Conservation (phyloP, 1,140 invertebrate genomes). For the Lasioglossum baleicum region DNA sequence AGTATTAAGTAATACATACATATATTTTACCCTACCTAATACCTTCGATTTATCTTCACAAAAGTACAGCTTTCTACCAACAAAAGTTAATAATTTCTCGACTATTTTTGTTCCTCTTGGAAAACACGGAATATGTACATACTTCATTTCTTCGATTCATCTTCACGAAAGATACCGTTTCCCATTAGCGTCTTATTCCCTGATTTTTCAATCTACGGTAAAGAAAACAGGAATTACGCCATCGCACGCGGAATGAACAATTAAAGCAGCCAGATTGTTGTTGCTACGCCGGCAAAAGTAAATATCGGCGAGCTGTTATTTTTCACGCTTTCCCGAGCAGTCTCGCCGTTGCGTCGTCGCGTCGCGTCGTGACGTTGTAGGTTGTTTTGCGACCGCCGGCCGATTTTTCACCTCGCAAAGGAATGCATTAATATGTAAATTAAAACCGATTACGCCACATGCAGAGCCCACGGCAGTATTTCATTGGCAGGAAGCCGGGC, state of each 20-base stretch:
- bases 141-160: too few species aligned
- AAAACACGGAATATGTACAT: too few species aligned
- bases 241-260: not conserved
- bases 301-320: not conserved
- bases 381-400: not conserved
- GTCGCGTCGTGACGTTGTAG: not conserved
- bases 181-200: too few species aligned
- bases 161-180: too few species aligned
- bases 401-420: conserved; percentile 32
- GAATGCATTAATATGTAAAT: conserved; percentile 43
- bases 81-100: too few species aligned
- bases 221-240: too few species aligned
- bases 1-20: too few species aligned
- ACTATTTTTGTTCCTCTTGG: too few species aligned
- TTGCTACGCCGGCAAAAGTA: not conserved
- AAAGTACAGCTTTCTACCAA: too few species aligned
- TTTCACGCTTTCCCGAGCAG: conserved; percentile 11
- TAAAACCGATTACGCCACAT: conserved; percentile 34
- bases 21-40: too few species aligned
- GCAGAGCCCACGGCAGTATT: conserved; percentile 13
- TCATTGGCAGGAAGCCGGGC: conserved; percentile 14
- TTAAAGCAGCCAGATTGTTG: not conserved
- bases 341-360: not conserved
- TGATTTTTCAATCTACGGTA: too few species aligned
- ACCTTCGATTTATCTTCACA: too few species aligned